Conservation (phyloP, 2,797 vertebrate species). For the Steatocranus sp. region DNA sequence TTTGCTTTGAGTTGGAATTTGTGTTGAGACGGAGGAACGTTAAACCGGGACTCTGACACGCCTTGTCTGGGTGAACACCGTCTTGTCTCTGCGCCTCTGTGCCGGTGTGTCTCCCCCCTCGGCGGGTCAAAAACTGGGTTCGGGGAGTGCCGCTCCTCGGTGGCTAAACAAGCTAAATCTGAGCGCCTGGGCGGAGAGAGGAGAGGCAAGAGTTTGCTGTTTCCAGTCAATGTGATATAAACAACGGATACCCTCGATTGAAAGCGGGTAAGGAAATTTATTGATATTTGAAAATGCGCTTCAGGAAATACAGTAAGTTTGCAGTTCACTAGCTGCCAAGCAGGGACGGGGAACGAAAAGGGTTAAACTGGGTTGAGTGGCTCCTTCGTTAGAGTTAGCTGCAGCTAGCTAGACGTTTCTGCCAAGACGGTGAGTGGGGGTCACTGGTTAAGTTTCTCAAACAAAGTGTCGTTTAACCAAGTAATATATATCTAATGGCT, state of each 20-base stretch:
- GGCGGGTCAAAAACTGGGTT: slow-evolving; percentile 78
- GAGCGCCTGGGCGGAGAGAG: slow-evolving; percentile 65
- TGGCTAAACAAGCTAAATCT: slow-evolving; percentile 69
- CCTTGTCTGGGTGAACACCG: slow-evolving; percentile 56
- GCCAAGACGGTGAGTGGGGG: slow-evolving; percentile 51
- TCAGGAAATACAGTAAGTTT: slow-evolving; percentile 32
- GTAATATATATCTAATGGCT: background rate
- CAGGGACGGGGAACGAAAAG: slow-evolving; percentile 36
- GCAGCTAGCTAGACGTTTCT: slow-evolving; percentile 31
- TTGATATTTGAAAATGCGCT: background rate
- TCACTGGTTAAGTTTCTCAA: background rate
- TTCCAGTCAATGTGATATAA: slow-evolving; percentile 79
- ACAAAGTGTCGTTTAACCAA: background rate
- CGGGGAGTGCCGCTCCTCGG: slow-evolving; percentile 81
- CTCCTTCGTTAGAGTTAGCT: slow-evolving; percentile 52
- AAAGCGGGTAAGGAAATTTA: slow-evolving; percentile 72
- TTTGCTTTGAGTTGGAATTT: slow-evolving; percentile 48
- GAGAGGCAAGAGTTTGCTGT: slow-evolving; percentile 60
- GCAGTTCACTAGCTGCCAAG: slow-evolving; percentile 22
- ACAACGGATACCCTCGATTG: slow-evolving; percentile 73
- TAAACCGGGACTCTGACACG: slow-evolving; percentile 39
- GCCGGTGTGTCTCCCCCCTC: slow-evolving; percentile 74
- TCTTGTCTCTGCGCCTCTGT: slow-evolving; percentile 69
- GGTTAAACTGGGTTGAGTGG: slow-evolving; percentile 65
- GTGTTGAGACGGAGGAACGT: slow-evolving; percentile 30